Base-by-base conservation (phyloP, 2,113 vertebrate genomes). In the Calyptomena viridis region DNA sequence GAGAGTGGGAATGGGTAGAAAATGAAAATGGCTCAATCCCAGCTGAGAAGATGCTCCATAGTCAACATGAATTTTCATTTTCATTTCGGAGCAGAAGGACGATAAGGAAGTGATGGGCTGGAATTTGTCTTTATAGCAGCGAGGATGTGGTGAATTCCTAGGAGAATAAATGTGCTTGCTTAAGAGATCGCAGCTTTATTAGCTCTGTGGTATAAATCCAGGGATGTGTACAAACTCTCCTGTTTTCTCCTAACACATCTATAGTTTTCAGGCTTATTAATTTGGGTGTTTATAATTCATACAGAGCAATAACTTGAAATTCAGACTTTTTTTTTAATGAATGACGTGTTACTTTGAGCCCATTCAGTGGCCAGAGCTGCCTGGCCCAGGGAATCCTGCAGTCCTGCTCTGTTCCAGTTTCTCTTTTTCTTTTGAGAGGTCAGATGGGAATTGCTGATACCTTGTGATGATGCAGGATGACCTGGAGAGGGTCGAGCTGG, bases 1-100 rank as follows among this genome's bases (percentile, higher is more conserved):
- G 58, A 79, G 74, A 84, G 76, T 1, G 2, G 16, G 25, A 37
- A 40, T 2, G 12, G 75, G 71, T 60, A 30, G 89, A 53, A 90
- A 92, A 90, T 83, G 72, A 69, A 83, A 92, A 49, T 13, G 7
- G 46, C 63, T 62, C 77, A 72, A 49, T 94, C 91, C 50, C 80
- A 90, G 80, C 86, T 89, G 83, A 90, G 86, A 52, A 80, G 84
- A 46, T 92, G 46, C 83, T 66, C 33, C 84, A 24, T 9, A 94
- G 89, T 88, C 83, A 66, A 94, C 63, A 42, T 27, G 63, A 77
- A 74, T 94, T 95, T 92, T 80, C 88, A 52, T 92, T 94, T 92
- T 90, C 56, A 66, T 89, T 94, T 92, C 31, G 8, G 80, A 90
- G 53, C 33, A 71, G 91, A 88, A 76, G 80, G 73, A 78, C 0